phyloP scores from a whole-genome alignment of 2,797 vertebrate species.

The Onychomys leucogaster region DNA sequence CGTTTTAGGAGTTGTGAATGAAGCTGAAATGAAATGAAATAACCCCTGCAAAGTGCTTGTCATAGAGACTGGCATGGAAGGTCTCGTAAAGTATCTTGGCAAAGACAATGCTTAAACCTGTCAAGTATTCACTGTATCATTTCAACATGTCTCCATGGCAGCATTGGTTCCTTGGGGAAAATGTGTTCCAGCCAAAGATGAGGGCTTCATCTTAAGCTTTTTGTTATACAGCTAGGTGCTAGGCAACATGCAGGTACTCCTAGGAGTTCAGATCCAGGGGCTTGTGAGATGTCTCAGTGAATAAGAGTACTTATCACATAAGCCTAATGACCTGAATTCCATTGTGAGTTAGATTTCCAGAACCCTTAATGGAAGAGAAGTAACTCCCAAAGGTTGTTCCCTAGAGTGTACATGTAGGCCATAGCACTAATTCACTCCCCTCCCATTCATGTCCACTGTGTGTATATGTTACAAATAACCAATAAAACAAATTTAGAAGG shows the following conservation, averaged over 20 bases:
- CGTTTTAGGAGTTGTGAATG: not conserved
- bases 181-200: not conserved
- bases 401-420: not conserved
- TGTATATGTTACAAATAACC: not conserved
- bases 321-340: not conserved
- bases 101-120: not conserved
- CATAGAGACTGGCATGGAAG: not conserved
- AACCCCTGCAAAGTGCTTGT: not conserved
- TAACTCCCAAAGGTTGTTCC: not conserved
- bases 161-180: not conserved
- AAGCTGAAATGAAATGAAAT: conserved; percentile 14
- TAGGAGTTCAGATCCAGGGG: not conserved
- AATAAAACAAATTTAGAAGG: not conserved
- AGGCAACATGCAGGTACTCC: not conserved
- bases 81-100: not conserved
- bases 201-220: not conserved
- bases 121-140: not conserved
- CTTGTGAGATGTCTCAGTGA: not conserved
- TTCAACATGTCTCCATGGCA: not conserved
- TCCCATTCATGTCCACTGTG: not conserved
- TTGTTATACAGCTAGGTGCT: not conserved
- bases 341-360: not conserved
- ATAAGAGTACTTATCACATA: not conserved
- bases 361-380: not conserved
- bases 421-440: too few species aligned